These are phyloP conservation scores for Cremastinae sp. DNA, from an alignment of 2,888 invertebrate species.

Conservation along the genomic window DNA sequence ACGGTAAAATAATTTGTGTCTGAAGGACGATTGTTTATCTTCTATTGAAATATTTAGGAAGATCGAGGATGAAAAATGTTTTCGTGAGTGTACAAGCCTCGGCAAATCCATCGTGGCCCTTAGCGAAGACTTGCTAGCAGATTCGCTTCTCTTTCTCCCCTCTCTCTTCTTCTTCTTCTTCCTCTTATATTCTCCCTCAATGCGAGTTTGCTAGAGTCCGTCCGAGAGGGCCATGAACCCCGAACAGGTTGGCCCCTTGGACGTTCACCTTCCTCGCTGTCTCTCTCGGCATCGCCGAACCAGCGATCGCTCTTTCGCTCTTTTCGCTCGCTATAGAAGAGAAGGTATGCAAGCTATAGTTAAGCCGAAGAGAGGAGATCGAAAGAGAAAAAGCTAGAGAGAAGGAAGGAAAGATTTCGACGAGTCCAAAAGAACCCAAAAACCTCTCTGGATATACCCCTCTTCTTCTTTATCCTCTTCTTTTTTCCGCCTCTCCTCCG, in stretches of 20 bases:
- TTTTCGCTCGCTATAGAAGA: conserved; percentile 43
- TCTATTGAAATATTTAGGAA: neutral
- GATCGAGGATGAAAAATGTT: conserved; percentile 9
- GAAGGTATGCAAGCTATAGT: conserved; percentile 50
- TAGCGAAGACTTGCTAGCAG: conserved; percentile 48
- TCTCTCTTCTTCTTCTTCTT: conserved; percentile 44
- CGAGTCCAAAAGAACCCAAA: conserved; percentile 51
- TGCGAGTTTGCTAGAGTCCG: conserved; percentile 75
- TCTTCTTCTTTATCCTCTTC: conserved; percentile 57
- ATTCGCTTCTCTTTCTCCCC: conserved; percentile 39
- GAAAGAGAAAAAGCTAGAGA: conserved; percentile 12
- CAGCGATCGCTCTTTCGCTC: conserved; percentile 58
- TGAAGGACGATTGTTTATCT: neutral
- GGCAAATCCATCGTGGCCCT: conserved; percentile 44
- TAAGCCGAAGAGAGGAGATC: conserved; percentile 22
- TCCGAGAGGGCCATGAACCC: conserved; percentile 80
- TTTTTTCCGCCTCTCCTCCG: conserved; percentile 24
- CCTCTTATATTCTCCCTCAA: conserved; percentile 47
- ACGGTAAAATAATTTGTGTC: too few relatives aligned
- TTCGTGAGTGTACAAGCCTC: conserved; percentile 29
- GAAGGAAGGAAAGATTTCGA: conserved; percentile 14
- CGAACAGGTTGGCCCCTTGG: conserved; percentile 81
- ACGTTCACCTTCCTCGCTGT: conserved; percentile 78
- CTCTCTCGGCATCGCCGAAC: conserved; percentile 61
- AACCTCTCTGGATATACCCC: conserved; percentile 51